These are phyloP conservation scores for Tadarida brasiliensis DNA, from an alignment of 2,797 vertebrate species.

Conservation along the genomic window DNA sequence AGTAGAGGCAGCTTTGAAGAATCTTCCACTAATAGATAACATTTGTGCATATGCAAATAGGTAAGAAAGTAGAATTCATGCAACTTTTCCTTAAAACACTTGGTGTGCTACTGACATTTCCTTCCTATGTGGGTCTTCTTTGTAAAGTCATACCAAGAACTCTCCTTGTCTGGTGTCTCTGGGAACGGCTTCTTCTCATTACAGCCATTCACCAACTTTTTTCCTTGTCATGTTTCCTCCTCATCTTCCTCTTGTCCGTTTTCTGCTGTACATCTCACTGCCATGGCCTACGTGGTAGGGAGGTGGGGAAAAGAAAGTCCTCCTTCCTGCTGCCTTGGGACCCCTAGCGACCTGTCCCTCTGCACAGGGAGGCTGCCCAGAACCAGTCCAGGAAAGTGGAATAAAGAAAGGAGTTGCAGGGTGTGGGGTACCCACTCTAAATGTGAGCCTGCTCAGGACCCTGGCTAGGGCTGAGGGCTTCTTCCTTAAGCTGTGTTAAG, in stretches of 20 bases:
- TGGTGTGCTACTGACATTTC: background rate
- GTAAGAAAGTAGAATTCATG: conserved; percentile 86
- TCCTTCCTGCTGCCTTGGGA: background rate
- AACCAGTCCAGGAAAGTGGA: background rate
- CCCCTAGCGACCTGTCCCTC: background rate
- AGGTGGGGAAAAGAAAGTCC: background rate
- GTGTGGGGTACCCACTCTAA: background rate
- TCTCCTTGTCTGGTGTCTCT: background rate
- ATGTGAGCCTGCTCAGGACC: background rate
- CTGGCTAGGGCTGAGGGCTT: background rate
- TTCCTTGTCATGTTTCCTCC: background rate
- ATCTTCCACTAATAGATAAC: conserved; percentile 95
- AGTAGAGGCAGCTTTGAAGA: conserved; percentile 97
- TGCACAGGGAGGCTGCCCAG: too few species aligned
- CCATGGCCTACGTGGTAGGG: background rate
- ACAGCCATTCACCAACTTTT: background rate
- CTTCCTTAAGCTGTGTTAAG: background rate
- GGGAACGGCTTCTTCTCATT: background rate
- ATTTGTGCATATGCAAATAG: conserved; percentile 98
- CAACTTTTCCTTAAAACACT: background rate
- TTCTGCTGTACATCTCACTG: background rate
- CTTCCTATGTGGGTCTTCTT: background rate
- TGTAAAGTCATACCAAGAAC: background rate
- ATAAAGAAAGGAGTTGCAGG: background rate
- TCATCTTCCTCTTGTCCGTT: background rate